These are phyloP conservation scores for Tympanoctomys barrerae DNA, from an alignment of 2,797 vertebrate species.

Conservation along the genomic window DNA sequence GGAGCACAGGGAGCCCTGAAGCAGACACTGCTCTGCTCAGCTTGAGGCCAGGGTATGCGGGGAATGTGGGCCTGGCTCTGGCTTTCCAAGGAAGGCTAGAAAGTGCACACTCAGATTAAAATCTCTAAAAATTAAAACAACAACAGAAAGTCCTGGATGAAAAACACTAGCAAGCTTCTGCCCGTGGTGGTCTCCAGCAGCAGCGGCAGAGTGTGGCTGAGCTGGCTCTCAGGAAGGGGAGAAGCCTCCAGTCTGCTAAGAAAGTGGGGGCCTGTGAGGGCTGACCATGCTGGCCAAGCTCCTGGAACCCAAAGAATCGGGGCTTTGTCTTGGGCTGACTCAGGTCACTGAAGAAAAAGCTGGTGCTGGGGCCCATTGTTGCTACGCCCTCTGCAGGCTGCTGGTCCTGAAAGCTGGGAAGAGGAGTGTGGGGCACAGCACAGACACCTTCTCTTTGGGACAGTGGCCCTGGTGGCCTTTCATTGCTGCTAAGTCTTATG, in stretches of 20 bases:
- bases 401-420: background rate
- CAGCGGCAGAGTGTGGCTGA: background rate
- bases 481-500: background rate
- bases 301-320: background rate
- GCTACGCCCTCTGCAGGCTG: background rate
- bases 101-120: background rate
- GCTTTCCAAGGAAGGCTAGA: background rate
- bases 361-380: background rate
- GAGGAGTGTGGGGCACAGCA: background rate
- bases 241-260: background rate
- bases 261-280: background rate
- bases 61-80: background rate
- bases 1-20: background rate
- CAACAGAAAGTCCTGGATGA: background rate
- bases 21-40: background rate
- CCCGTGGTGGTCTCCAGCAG: accelerated
- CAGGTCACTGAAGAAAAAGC: background rate
- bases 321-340: background rate
- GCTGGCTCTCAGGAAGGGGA: background rate
- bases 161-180: background rate
- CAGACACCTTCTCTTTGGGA: background rate
- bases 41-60: background rate
- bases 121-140: background rate
- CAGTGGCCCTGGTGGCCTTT: background rate
- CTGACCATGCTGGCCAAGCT: no score